Conservation (phyloP, 2,113 vertebrate genomes). For the Pachyramphus minor region DNA sequence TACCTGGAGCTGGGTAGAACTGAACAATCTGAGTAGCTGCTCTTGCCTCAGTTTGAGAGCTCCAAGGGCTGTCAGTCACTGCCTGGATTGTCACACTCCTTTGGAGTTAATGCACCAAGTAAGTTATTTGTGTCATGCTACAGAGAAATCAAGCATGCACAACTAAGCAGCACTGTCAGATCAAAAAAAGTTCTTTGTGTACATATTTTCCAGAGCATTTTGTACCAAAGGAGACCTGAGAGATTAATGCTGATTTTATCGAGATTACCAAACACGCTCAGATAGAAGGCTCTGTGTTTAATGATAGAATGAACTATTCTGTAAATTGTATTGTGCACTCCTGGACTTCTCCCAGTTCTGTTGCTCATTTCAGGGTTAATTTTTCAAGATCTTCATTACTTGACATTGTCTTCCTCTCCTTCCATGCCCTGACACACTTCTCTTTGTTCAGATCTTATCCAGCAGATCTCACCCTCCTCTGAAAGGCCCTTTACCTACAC, state of each 20-base stretch:
- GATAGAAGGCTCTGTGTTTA: neutral
- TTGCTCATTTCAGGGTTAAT: neutral
- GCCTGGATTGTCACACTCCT: neutral
- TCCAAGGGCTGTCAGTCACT: neutral
- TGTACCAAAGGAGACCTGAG: conserved; percentile 3
- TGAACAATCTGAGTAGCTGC: neutral
- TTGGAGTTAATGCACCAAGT: neutral
- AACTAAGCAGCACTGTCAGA: conserved; percentile 25
- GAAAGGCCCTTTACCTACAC: neutral
- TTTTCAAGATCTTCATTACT: neutral
- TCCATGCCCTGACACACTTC: neutral
- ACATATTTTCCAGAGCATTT: conserved; percentile 32
- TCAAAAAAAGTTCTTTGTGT: conserved; percentile 36
- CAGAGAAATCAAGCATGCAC: conserved; percentile 14
- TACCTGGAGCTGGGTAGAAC: neutral
- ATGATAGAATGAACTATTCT: neutral
- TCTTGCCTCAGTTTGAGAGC: neutral
- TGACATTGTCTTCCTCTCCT: neutral
- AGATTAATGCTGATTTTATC: conserved; percentile 24
- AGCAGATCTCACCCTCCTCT: neutral
- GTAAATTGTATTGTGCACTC: neutral
- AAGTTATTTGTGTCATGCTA: neutral
- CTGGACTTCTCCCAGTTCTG: neutral
- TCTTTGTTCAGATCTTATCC: neutral
- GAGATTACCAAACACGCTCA: neutral